Conservation (phyloP, 2,113 vertebrate species). For the Pedionomus torquatus region DNA sequence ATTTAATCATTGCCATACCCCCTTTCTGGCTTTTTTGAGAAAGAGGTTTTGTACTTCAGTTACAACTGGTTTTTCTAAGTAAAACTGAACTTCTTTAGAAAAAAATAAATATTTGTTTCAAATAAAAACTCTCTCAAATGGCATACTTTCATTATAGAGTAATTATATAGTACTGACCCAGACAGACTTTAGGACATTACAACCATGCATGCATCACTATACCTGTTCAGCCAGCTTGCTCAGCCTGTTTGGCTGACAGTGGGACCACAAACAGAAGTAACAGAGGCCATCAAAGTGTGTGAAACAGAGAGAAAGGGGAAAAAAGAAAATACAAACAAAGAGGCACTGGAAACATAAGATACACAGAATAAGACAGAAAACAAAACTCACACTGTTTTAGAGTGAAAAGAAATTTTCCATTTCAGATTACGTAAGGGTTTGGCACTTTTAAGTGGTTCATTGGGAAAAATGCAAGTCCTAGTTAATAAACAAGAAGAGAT, state of each 20-base stretch:
- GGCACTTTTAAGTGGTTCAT: background rate
- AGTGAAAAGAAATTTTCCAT: background rate
- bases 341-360: slow-evolving; percentile 73
- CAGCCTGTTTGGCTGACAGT: slow-evolving; percentile 97
- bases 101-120: background rate
- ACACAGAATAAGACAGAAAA: slow-evolving; percentile 65
- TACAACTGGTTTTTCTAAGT: background rate
- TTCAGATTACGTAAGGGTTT: background rate
- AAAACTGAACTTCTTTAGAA: background rate
- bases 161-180: background rate
- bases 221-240: slow-evolving; percentile 98
- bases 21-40: background rate
- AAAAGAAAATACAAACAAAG: slow-evolving; percentile 76
- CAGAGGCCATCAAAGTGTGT: slow-evolving; percentile 80
- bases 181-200: slow-evolving; percentile 2
- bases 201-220: slow-evolving; percentile 77
- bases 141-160: background rate
- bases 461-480: background rate
- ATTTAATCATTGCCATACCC: background rate
- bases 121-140: background rate
- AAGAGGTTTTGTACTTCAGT: background rate
- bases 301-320: slow-evolving; percentile 75
- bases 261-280: slow-evolving; percentile 78
- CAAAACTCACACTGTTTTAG: slow-evolving; percentile 42
- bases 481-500: background rate